These are phyloP conservation scores for Coturnix japonica DNA, from an alignment of 2,113 vertebrate genomes.

Conservation along the genomic window DNA sequence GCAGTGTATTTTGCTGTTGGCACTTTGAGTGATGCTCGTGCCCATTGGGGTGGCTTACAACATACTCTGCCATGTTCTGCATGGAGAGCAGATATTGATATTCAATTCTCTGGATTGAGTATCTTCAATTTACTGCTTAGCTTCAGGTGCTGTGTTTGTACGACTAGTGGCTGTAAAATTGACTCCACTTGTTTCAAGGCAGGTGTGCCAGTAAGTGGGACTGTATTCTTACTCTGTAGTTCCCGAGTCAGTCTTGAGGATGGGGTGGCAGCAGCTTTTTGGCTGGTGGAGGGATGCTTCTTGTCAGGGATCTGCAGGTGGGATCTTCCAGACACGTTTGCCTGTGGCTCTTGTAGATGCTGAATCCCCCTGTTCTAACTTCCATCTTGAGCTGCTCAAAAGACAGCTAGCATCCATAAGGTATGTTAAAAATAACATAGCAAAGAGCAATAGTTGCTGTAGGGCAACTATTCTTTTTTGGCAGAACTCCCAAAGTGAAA, in stretches of 20 bases:
- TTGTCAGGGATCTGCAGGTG: neutral
- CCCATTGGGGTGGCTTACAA: fast-evolving
- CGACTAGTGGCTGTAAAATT: neutral
- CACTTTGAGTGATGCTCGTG: neutral
- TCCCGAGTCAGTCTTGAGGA: neutral
- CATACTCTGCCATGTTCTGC: neutral
- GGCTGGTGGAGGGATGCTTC: neutral
- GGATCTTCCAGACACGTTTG: fast-evolving
- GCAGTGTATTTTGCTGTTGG: neutral
- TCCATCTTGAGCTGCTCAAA: neutral
- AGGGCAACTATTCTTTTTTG: neutral
- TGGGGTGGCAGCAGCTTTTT: fast-evolving
- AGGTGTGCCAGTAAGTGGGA: neutral
- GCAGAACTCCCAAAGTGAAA: slow-evolving; percentile 14
- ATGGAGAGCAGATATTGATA: fast-evolving
- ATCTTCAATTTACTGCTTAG: neutral
- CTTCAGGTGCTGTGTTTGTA: neutral
- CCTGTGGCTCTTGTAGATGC: neutral
- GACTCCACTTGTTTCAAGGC: neutral
- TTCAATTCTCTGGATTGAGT: fast-evolving
- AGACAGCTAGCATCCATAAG: fast-evolving
- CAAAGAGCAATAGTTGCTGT: neutral
- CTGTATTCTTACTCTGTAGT: fast-evolving
- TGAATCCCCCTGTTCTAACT: neutral
- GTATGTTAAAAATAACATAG: neutral